Evolutionary conservation across 1,140 invertebrate genomes (phyloP), one percentile per base, ranked within the genome.

Genomic region (Tyrophagus putrescentiae): DNA sequence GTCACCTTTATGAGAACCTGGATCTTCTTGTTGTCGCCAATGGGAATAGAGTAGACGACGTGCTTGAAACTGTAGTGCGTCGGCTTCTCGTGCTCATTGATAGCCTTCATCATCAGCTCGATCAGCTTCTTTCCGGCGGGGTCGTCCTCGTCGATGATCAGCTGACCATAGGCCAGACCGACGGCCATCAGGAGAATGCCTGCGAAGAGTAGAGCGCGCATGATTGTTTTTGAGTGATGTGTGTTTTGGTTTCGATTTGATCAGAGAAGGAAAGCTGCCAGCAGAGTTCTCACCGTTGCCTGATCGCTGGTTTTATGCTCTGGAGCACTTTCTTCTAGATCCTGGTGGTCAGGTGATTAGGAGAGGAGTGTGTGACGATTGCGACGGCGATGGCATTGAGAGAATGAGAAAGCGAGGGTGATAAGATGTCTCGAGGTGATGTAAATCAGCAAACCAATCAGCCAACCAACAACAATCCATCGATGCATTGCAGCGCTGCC

Each of bases 121-220:
- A 54, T 54, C 1, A 54, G 11, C 11, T 27, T 13, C 25, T 54
- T 32, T 32, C 52, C 31, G 3, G 1, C 25, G 2, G 52, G 52
- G 27, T 54, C 52, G 39, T 54, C 25, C 27, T 54, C 52, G 39
- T 54, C 52, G 52, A 54, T 54, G 27, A 54, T 54, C 13, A 54
- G 39, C 27, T 54, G 52, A 3, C 52, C 52, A 31, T 54, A 27
- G 3, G 13, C 52, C 1, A 54, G 18, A 21, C 45, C 45, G n/a
- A n/a, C n/a, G 31, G 45, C 45, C 45, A 48, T 25, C 45, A 48
- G 45, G 18, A 21, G 31, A 6, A 48, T 7, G 31, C 45, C 45
- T 13, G 31, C 13, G 7, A 48, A 7, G 36, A 21, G 13, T 13
- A 48, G 7, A 6, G 45, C 31, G 45, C 45, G 45, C 45, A 48